Conservation (phyloP, 2,113 vertebrate species). For the Microcebus jonahi region DNA sequence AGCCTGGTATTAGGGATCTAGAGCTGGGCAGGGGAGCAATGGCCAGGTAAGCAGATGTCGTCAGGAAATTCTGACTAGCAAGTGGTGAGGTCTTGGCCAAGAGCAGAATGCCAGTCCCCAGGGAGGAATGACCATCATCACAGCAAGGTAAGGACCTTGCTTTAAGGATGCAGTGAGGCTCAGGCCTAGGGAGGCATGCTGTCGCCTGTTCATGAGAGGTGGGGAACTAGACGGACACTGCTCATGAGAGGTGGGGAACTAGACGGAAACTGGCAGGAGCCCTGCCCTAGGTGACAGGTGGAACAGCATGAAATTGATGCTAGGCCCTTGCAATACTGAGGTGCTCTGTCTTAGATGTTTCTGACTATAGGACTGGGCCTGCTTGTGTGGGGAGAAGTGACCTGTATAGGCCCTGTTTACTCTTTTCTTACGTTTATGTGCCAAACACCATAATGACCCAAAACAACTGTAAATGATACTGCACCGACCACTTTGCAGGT, state of each 20-base stretch:
- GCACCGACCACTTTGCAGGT: background rate
- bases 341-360: background rate
- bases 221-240: background rate
- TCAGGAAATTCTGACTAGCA: background rate
- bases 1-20: background rate
- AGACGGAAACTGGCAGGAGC: background rate
- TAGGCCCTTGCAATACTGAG: background rate
- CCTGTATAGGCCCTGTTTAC: background rate
- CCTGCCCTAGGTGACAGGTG: background rate
- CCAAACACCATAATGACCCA: background rate
- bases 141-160: too few species aligned
- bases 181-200: background rate
- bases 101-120: background rate
- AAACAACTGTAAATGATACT: background rate
- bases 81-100: background rate
- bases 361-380: background rate
- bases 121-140: background rate
- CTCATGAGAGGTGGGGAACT: background rate
- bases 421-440: background rate
- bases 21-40: background rate
- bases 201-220: background rate
- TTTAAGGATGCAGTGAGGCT: rapidly evolving
- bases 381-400: background rate
- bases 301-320: too few species aligned
- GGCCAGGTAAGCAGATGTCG: background rate